phyloP scores from a whole-genome alignment of 2,113 vertebrate genomes.

The Eubucco bourcierii region DNA sequence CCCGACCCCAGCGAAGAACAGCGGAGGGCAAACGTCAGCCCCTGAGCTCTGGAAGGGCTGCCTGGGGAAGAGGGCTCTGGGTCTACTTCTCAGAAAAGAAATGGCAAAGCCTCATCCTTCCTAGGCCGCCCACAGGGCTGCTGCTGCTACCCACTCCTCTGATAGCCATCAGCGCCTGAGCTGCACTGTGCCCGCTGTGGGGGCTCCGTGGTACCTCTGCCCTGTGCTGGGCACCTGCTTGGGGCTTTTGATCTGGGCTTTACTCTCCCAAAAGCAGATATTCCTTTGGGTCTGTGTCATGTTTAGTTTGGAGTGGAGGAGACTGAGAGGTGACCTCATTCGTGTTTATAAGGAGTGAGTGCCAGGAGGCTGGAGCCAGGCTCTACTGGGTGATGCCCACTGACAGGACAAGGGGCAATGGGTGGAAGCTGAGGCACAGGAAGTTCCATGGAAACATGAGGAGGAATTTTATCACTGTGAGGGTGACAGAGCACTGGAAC shows the following conservation, averaged over 20 bases:
- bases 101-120: slow-evolving; percentile 36
- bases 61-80: neutral
- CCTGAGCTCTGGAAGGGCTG: neutral
- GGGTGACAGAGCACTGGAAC: too few species aligned
- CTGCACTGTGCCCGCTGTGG: accelerated
- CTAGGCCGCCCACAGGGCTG: neutral
- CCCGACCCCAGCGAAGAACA: neutral
- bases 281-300: accelerated
- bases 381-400: too few species aligned
- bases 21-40: neutral
- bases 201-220: neutral
- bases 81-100: slow-evolving; percentile 37
- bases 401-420: too few species aligned
- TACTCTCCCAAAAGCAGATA: neutral
- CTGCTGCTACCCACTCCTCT: neutral
- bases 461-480: too few species aligned
- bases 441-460: too few species aligned
- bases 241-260: neutral
- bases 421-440: too few species aligned
- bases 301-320: too few species aligned
- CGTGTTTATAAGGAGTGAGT: too few species aligned
- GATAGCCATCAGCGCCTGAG: neutral
- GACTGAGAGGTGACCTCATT: too few species aligned
- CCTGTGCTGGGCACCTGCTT: accelerated
- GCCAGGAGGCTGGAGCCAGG: too few species aligned